A percentile compares a stretch with the other conserved stretches of the same genome.
phyloP scores from a whole-genome alignment of 2,888 invertebrate genomes.

The Mesochorus sp. region DNA sequence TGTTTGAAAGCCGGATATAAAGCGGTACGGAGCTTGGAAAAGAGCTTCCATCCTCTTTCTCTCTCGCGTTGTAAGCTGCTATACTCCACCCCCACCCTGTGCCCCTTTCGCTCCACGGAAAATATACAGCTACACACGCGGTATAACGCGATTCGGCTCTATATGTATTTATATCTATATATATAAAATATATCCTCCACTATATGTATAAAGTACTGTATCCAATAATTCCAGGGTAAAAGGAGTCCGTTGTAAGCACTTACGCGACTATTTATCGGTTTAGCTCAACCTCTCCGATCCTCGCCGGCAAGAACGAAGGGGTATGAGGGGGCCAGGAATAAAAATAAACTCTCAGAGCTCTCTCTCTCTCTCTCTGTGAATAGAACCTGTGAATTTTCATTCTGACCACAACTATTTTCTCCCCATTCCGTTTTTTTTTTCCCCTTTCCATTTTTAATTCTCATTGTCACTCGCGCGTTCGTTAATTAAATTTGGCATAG shows the following conservation, averaged over 20 bases:
- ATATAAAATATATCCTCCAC: too few species aligned
- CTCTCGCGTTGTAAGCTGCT: slow-evolving; percentile 33
- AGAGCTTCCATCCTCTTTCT: slow-evolving; percentile 44
- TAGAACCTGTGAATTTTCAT: neutral
- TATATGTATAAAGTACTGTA: slow-evolving; percentile 36
- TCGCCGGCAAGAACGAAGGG: slow-evolving; percentile 1
- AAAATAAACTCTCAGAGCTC: slow-evolving; percentile 6
- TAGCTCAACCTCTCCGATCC: slow-evolving; percentile 34
- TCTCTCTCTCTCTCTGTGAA: slow-evolving; percentile 3
- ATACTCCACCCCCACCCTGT: slow-evolving; percentile 8
- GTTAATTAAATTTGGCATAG: too few species aligned
- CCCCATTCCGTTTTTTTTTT: too few species aligned
- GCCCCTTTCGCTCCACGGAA: slow-evolving; percentile 4
- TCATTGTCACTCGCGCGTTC: neutral
- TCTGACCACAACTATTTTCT: neutral
- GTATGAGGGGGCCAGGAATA: neutral
- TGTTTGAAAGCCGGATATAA: slow-evolving; percentile 61
- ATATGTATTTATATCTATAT: neutral
- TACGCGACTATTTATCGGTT: slow-evolving; percentile 59
- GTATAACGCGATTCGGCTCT: neutral
- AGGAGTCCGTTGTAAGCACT: slow-evolving; percentile 62
- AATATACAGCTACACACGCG: slow-evolving; percentile 19
- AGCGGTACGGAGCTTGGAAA: slow-evolving; percentile 39
- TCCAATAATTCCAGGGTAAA: slow-evolving; percentile 62
- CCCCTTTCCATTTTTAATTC: neutral